A percentile compares a stretch with the other conserved stretches of the same genome.
Conservation (phyloP, 1,140 invertebrate species). For the Araneus ventricosus region DNA sequence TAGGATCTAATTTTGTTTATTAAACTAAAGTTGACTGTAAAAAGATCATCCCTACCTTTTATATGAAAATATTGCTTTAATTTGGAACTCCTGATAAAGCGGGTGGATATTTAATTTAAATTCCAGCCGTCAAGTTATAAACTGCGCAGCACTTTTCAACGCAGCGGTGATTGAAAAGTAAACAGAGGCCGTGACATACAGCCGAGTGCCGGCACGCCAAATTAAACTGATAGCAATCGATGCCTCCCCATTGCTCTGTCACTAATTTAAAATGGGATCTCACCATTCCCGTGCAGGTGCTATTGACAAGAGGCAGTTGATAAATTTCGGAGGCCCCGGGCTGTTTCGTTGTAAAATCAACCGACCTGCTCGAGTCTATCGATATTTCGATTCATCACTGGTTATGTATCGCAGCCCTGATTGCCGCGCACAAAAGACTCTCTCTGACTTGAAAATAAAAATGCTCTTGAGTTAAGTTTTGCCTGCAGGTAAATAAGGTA, state of each 20-base stretch:
- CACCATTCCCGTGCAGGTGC: neutral
- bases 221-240: slow-evolving; percentile 26
- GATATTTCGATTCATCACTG: slow-evolving; percentile 36
- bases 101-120: no score
- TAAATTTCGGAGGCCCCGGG: neutral
- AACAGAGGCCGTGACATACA: neutral
- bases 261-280: slow-evolving; percentile 29
- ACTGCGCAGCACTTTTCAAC: neutral
- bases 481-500: neutral
- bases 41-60: no score
- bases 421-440: neutral
- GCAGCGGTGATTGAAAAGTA: neutral
- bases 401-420: neutral
- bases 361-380: neutral
- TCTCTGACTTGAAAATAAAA: neutral
- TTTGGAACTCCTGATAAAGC: no score
- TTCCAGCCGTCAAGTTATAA: no score
- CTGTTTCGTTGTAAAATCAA: neutral
- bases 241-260: neutral
- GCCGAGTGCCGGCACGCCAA: neutral
- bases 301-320: slow-evolving; percentile 48
- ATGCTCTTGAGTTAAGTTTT: neutral
- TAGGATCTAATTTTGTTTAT: no score
- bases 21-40: no score
- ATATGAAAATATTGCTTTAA: no score